Conservation (phyloP, 2,888 invertebrate species). For the Synanthedon myopaeformis region DNA sequence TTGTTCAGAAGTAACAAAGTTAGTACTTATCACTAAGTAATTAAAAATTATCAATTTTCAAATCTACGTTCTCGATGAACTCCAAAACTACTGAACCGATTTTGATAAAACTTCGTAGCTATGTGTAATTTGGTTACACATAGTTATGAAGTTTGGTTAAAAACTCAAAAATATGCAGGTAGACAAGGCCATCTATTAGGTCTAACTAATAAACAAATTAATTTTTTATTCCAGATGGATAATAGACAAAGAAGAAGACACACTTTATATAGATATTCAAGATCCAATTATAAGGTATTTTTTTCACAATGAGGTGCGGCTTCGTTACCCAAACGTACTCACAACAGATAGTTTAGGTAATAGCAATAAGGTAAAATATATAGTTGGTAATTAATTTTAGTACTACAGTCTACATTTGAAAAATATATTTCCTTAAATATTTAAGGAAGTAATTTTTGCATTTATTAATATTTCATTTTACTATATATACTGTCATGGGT, state of each 20-base stretch:
- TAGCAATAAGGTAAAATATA: constrained; percentile 55
- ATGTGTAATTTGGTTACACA: too few species aligned
- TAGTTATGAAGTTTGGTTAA: too few species aligned
- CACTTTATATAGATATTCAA: constrained; percentile 46
- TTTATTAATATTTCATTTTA: not conserved
- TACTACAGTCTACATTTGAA: not conserved
- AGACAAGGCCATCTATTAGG: too few species aligned
- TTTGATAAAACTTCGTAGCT: too few species aligned
- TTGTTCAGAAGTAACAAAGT: constrained; percentile 53
- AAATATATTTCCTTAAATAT: not conserved
- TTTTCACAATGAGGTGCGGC: constrained; percentile 70
- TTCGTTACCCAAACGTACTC: constrained; percentile 54
- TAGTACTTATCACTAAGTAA: constrained; percentile 11
- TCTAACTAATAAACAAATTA: not conserved
- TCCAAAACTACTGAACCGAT: too few species aligned
- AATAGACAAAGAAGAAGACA: constrained; percentile 31
- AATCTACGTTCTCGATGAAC: too few species aligned
- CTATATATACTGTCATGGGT: not conserved
- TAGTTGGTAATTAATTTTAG: not conserved
- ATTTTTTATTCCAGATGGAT: constrained; percentile 41
- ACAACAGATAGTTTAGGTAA: constrained; percentile 65
- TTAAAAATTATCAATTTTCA: too few species aligned
- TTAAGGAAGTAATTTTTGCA: not conserved
- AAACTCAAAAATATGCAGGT: too few species aligned
- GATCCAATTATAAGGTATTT: constrained; percentile 66